These are phyloP conservation scores for Branchellion lobata DNA, from an alignment of 2,888 invertebrate species.

Conservation along the genomic window DNA sequence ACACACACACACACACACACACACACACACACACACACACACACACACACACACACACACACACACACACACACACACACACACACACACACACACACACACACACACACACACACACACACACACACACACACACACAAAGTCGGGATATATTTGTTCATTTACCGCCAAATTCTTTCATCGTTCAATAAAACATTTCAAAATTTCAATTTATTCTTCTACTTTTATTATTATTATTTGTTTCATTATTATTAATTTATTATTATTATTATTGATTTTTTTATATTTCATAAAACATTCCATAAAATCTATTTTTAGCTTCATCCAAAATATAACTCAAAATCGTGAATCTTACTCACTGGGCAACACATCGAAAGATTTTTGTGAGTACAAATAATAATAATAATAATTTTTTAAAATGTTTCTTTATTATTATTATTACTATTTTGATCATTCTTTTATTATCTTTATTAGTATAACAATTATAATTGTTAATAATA, in stretches of 20 bases:
- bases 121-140: not conserved
- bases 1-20: conserved; percentile 8
- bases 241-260: not conserved
- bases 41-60: conserved; percentile 12
- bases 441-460: no score
- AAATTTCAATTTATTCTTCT: no score
- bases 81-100: conserved; percentile 11
- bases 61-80: conserved; percentile 5
- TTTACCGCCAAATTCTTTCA: no score
- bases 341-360: no score
- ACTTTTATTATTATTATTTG: no score
- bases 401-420: no score
- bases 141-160: not conserved
- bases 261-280: not conserved
- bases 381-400: no score
- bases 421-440: no score
- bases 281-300: not conserved
- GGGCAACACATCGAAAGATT: no score
- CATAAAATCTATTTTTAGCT: not conserved
- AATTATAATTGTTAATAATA: conserved; percentile 35
- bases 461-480: no score
- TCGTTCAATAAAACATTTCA: no score
- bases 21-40: conserved; percentile 3
- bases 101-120: conserved; percentile 24
- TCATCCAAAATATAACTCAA: no score